Evolutionary conservation across 2,797 vertebrate genomes (phyloP).

Genomic region (Pangasius sanitwongsei): DNA sequence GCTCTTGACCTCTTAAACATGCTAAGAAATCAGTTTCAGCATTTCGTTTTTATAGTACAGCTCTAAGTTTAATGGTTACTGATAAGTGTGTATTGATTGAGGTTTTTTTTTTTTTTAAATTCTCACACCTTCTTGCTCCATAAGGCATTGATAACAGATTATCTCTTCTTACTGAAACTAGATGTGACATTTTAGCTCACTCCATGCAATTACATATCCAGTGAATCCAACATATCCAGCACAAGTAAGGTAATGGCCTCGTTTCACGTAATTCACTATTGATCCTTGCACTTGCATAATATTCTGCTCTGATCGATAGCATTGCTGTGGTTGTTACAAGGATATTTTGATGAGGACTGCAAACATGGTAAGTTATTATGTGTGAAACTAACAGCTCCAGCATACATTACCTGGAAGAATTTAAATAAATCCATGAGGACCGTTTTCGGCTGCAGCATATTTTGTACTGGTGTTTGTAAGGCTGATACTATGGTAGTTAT

Average conservation of each 20-base stretch:
- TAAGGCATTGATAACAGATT: slow-evolving; percentile 51
- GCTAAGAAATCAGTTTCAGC: neutral
- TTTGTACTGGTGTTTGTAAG: slow-evolving; percentile 5
- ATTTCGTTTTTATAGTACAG: neutral
- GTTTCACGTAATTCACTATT: slow-evolving; percentile 53
- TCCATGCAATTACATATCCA: slow-evolving; percentile 54
- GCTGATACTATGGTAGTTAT: slow-evolving; percentile 39
- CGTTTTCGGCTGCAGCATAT: neutral
- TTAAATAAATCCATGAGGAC: neutral
- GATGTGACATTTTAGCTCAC: slow-evolving; percentile 55
- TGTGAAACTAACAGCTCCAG: slow-evolving; percentile 24
- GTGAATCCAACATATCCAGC: slow-evolving; percentile 47
- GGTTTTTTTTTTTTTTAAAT: slow-evolving; percentile 25
- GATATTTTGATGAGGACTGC: slow-evolving; percentile 46
- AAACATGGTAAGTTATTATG: slow-evolving; percentile 46
- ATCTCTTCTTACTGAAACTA: slow-evolving; percentile 51
- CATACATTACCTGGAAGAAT: slow-evolving; percentile 27
- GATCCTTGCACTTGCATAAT: slow-evolving; percentile 49
- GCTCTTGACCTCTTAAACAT: neutral
- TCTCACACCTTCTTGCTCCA: slow-evolving; percentile 37
- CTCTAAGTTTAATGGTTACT: slow-evolving; percentile 14
- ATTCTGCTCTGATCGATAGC: slow-evolving; percentile 32
- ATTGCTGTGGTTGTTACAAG: slow-evolving; percentile 39
- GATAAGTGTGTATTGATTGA: slow-evolving; percentile 38
- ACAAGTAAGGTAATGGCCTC: slow-evolving; percentile 48